Evolutionary conservation across 2,113 vertebrate species (phyloP), one percentile per base, ranked within the genome.

Genomic region (Lycaon pictus): DNA sequence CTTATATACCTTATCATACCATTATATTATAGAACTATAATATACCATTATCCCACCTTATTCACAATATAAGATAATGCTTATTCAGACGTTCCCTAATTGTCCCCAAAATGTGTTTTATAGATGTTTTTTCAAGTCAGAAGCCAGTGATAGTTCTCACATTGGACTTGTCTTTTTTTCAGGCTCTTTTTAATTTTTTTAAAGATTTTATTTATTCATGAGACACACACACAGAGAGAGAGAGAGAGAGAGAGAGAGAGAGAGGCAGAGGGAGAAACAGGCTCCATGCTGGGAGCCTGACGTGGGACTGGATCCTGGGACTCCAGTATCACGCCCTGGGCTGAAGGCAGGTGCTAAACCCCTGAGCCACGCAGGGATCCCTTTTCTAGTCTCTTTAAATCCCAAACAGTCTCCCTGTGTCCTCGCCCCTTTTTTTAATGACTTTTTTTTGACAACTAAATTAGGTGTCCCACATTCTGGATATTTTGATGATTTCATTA

Each of bases 401-500:
- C 43, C 43, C 43, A 35, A 35, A 35, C 35, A 7, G 43, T 43
- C 43, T 43, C 43, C 43, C 43, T 43, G 43, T 43, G 37, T 43
- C 4, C 12, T 2, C 2, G 3, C 13, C 0, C 13, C 55, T 23
- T 48, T 55, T 88, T 35, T 29, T 16, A n/a, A 51, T 74, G 17
- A 37, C 11, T 69, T 4, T 72, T 55, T 87, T 92, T 48, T 92
- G 65, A 95, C 63, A 55, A 80, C 15, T 67, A 71, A 87, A 58
- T 65, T 76, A 74, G 60, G 51, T 53, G 37, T 53, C 48, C 37
- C 29, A 76, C 51, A 60, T 76, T 60, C 35, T 77, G 19, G 35
- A 83, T 69, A 84, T 79, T 84, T 84, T 67, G 60, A 89, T 71
- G 63, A 22, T 65, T 96, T 88, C 56, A 87, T 27, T 11, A 58